These are phyloP conservation scores for Calameuta pallipes DNA, from an alignment of 2,888 invertebrate species.

Conservation along the genomic window DNA sequence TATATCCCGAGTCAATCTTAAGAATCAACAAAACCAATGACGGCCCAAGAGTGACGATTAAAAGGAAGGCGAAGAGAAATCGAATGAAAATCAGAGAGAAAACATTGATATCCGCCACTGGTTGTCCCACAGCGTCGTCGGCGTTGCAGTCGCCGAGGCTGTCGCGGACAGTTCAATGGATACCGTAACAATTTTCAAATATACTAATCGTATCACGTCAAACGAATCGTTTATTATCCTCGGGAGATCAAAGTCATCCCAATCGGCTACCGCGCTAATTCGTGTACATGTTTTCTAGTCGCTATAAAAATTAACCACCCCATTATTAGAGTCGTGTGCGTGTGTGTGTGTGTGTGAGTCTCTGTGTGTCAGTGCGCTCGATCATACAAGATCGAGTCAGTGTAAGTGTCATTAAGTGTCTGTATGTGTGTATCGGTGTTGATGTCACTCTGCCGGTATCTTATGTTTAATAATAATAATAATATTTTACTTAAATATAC, in stretches of 20 bases:
- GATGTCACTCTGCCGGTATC: background rate
- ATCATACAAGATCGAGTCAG: too few species aligned
- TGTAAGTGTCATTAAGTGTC: too few species aligned
- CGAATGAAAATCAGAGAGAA: background rate
- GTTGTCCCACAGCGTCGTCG: too few species aligned
- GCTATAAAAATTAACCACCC: conserved; percentile 24
- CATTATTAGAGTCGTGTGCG: conserved; percentile 15
- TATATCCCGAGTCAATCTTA: background rate
- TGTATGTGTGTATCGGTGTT: background rate
- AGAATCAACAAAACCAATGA: conserved; percentile 8
- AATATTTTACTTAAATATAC: background rate
- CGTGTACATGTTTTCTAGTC: conserved; percentile 18
- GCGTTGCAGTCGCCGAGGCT: too few species aligned
- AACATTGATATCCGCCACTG: background rate
- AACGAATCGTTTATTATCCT: too few species aligned
- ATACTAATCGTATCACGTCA: background rate
- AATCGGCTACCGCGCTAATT: background rate
- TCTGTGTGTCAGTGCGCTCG: background rate
- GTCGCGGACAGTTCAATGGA: too few species aligned
- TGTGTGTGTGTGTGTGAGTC: background rate
- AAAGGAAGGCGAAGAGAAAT: too few species aligned
- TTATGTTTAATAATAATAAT: conserved; percentile 2
- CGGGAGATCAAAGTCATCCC: too few species aligned
- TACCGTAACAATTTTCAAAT: background rate
- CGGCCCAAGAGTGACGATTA: background rate